Conservation (phyloP, 2,113 vertebrate species). For the Limanda limanda region DNA sequence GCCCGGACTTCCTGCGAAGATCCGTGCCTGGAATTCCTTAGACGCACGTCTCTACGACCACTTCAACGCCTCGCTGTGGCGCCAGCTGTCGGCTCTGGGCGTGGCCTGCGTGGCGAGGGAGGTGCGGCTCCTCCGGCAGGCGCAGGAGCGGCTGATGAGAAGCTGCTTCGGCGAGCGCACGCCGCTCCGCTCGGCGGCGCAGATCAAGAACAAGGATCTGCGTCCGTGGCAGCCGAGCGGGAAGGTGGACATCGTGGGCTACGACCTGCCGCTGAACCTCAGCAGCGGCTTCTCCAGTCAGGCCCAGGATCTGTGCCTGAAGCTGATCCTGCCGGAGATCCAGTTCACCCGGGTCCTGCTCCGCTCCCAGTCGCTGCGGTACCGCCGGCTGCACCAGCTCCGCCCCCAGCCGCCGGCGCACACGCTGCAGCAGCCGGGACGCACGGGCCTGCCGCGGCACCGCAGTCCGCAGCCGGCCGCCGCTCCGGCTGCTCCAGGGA, state of each 20-base stretch:
- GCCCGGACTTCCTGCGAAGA: conserved; percentile 69
- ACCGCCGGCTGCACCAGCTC: conserved; percentile 57
- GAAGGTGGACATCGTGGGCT: conserved; percentile 89
- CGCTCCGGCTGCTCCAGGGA: conserved; percentile 8
- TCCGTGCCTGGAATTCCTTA: conserved; percentile 87
- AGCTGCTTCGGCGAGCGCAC: conserved; percentile 81
- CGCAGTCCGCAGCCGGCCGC: conserved; percentile 22
- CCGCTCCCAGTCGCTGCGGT: conserved; percentile 80
- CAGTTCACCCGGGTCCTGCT: conserved; percentile 86
- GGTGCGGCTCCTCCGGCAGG: conserved; percentile 80
- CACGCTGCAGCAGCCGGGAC: conserved; percentile 32
- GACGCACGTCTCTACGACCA: conserved; percentile 86
- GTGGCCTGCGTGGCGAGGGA: conserved; percentile 83
- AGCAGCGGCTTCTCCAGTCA: conserved; percentile 40
- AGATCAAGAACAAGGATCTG: conserved; percentile 89
- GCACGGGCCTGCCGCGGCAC: conserved; percentile 72
- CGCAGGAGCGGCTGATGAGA: conserved; percentile 81
- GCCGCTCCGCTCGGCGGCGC: conserved; percentile 77
- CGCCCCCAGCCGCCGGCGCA: conserved; percentile 39
- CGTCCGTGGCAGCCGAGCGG: conserved; percentile 89
- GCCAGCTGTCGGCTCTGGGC: conserved; percentile 79
- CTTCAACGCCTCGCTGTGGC: conserved; percentile 89
- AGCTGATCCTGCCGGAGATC: conserved; percentile 88
- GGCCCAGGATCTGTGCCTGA: conserved; percentile 85
- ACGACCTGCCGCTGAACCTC: conserved; percentile 84